Conservation (phyloP, 92 coral and sea anemone genomes). For the Porites divaricata region DNA sequence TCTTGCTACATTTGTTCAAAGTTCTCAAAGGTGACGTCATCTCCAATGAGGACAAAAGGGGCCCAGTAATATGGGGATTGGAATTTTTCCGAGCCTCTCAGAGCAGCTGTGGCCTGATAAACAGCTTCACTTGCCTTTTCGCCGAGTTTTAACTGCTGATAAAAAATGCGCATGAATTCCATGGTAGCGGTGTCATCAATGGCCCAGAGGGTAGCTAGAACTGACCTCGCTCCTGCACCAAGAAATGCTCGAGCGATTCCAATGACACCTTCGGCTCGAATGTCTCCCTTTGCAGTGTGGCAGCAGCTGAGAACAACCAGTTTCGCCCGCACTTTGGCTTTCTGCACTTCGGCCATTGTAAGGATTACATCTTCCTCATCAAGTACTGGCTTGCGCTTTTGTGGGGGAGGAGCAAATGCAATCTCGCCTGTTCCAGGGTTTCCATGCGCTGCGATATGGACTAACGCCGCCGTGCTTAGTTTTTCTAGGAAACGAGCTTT, state of each 20-base stretch:
- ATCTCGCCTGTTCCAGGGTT: slow-evolving; percentile 30
- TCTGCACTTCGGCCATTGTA: slow-evolving; percentile 30
- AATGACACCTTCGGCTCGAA: slow-evolving; percentile 47
- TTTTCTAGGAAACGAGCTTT: slow-evolving; percentile 21
- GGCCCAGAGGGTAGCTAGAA: slow-evolving; percentile 46
- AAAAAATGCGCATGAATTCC: slow-evolving; percentile 37
- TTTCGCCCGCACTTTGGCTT: slow-evolving; percentile 22
- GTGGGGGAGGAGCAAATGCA: slow-evolving; percentile 39
- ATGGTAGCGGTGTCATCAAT: slow-evolving; percentile 31
- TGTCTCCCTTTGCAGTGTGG: slow-evolving; percentile 34
- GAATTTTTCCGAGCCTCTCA: slow-evolving; percentile 13
- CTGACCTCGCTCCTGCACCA: slow-evolving; percentile 51
- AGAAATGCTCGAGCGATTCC: slow-evolving; percentile 57
- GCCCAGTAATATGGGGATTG: slow-evolving; percentile 21
- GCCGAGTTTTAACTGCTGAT: slow-evolving; percentile 23
- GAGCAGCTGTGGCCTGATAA: slow-evolving; percentile 38
- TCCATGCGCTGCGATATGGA: slow-evolving; percentile 60
- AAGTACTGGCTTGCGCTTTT: slow-evolving; percentile 11
- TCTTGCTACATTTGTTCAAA: slow-evolving; percentile 22
- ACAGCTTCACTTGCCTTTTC: slow-evolving; percentile 30
- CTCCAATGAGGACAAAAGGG: slow-evolving; percentile 47
- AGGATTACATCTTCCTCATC: slow-evolving; percentile 36
- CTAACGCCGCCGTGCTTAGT: slow-evolving; percentile 6
- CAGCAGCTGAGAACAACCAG: slow-evolving; percentile 58
- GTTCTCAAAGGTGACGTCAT: slow-evolving; percentile 42